A percentile compares a stretch with the other conserved stretches of the same genome.
These are phyloP conservation scores for Heterotilapia buettikoferi DNA, from an alignment of 2,113 vertebrate genomes.

Conservation along the genomic window DNA sequence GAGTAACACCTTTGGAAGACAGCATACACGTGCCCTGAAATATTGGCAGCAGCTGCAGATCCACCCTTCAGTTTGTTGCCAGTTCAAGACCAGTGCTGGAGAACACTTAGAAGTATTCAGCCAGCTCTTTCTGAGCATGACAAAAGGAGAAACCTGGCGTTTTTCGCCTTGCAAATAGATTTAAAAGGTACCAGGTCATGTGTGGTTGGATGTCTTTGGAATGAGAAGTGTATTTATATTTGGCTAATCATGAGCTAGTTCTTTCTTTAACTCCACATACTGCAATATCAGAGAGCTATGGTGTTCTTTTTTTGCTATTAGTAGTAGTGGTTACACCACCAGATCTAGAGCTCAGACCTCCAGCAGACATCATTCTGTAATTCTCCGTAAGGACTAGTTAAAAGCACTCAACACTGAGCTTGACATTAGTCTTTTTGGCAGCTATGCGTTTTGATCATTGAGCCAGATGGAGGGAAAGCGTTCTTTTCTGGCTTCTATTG, in stretches of 20 bases:
- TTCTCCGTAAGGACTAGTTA: neutral
- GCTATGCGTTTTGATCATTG: neutral
- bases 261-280: neutral
- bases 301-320: neutral
- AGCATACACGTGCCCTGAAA: neutral
- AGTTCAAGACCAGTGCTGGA: neutral
- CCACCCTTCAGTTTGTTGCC: neutral
- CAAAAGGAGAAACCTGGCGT: neutral
- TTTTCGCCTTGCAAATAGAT: neutral
- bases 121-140: neutral
- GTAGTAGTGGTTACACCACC: neutral
- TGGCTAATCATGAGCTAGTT: neutral
- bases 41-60: neutral
- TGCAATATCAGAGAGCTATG: neutral
- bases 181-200: slow-evolving; percentile 7
- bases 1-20: neutral
- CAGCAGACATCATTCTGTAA: neutral
- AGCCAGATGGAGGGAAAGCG: neutral
- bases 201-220: neutral
- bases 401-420: neutral
- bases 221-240: neutral
- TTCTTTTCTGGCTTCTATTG: neutral
- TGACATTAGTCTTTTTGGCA: neutral
- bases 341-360: neutral
- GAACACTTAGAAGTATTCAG: neutral